Evolutionary conservation across 2,797 vertebrate genomes (phyloP), one percentile per base, ranked within the genome.

Genomic region (Myripristis jacobus): DNA sequence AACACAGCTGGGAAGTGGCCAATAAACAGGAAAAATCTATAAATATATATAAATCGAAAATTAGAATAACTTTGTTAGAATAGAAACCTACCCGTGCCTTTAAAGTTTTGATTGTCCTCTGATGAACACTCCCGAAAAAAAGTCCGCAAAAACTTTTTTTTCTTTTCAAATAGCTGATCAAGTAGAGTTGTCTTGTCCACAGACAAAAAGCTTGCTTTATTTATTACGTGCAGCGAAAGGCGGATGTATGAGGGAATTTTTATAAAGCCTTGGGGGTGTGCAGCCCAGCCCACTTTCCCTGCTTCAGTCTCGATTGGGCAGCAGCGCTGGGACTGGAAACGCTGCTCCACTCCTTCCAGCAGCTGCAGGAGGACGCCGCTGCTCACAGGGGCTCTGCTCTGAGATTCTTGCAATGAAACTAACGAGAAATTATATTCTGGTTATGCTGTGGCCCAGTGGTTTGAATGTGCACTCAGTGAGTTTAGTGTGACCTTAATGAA

Each of bases 211-310:
- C 52, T 66, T 22, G 78, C 74, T 89, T 89, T 93, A 88, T 91
- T 93, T 89, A 90, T 73, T 87, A 85, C 81, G 84, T 88, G 90
- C 70, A 54, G 72, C 66, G 36, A 61, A 57, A 79, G 73, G 85
- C 91, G 91, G 91, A 91, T 88, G 90, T 88, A 24, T 80, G 87
- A 82, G 83, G 79, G 87, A 88, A 81, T 83, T 84, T 84, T 94
- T 94, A 93, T 94, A 93, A 93, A 93, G 92, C 51, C 76, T 73
- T 46, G 68, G 53, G 80, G 60, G 81, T 1, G 79, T 21, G 56
- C 72, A 25, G 90, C 54, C 85, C 91, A 34, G 79, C 93, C 94
- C 93, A 90, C 91, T 90, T 75, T 60, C 66, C 34, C 50, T 61
- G 19, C 79, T 27, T 46, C 80, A 44, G 53, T 73, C 75, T 79